Evolutionary conservation across 2,888 invertebrate genomes (phyloP).

Genomic region (Chouioia cunea): DNA sequence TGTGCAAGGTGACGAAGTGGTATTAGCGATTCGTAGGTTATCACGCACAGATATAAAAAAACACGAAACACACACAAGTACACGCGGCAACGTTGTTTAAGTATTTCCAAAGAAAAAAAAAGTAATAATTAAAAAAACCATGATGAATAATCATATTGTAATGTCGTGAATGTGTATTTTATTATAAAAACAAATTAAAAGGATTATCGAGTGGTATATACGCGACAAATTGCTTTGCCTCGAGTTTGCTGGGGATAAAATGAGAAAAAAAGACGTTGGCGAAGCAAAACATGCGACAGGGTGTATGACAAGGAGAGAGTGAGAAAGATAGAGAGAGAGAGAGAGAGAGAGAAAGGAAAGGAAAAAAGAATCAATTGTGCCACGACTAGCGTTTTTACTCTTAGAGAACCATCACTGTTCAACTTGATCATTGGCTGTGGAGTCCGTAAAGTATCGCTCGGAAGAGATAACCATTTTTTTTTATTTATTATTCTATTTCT

Average conservation of each 20-base stretch:
- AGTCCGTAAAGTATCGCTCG: constrained; percentile 35
- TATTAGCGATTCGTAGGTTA: constrained; percentile 53
- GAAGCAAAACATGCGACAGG: not conserved
- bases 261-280: constrained; percentile 6
- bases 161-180: constrained; percentile 65
- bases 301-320: no score
- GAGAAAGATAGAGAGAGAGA: constrained; percentile 16
- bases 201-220: constrained; percentile 34
- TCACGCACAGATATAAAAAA: constrained; percentile 53
- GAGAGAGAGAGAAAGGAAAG: constrained; percentile 22
- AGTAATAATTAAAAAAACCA: constrained; percentile 23
- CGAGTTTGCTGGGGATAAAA: constrained; percentile 32
- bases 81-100: constrained; percentile 51
- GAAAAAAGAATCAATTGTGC: constrained; percentile 52
- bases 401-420: constrained; percentile 39
- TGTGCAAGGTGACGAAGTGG: constrained; percentile 48
- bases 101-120: constrained; percentile 46
- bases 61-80: constrained; percentile 43
- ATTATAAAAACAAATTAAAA: constrained; percentile 57
- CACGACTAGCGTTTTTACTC: constrained; percentile 50
- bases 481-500: not conserved
- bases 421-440: constrained; percentile 42
- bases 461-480: constrained; percentile 19
- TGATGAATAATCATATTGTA: constrained; percentile 56
- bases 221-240: constrained; percentile 36